Base-by-base conservation (phyloP, 1,140 invertebrate species). In the Sycobia sp. region DNA sequence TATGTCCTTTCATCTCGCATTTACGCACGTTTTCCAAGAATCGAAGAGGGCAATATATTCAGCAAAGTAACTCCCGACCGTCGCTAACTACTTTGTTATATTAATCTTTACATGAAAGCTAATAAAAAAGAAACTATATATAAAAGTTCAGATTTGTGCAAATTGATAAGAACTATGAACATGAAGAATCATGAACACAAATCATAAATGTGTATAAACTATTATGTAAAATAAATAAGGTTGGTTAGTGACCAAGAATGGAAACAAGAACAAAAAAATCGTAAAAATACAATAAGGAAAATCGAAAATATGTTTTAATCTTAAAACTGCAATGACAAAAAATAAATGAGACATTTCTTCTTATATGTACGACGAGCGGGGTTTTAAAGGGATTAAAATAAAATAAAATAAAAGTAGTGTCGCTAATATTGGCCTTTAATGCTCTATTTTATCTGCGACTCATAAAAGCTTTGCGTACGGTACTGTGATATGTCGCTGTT, bases 401-500 rank as follows among this genome's bases (percentile, higher is more conserved):
- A 41, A 69, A 36, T 49, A 61, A 54, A 36, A 66, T 62, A 69
- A 53, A 62, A 62, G 68, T 64, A 71, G 69, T 63, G 69, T 62
- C 54, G 41, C 53, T 44, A n/a, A 60, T 58, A 62, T 75, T 75
- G 69, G 72, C 69, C 72, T 74, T 71, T 73, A 68, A 73, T 67
- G 71, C 71, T 76, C 68, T 72, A 72, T 74, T 73, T 71, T 75
- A 74, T 69, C 72, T 76, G 70, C 73, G 69, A 77, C 69, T 76
- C 69, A 71, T 73, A 75, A 61, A 75, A 71, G 74, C 73, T 77
- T 77, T 74, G 75, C 72, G 68, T 74, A 73, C 73, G 67, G 71
- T 76, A 75, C 74, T 77, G 74, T 77, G 75, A 77, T 77, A 76
- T 73, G 69, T 76, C 74, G 71, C 70, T 76, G 69, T 76, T 73